Base-by-base conservation (phyloP, 2,113 vertebrate genomes). In the Urocolius indicus region DNA sequence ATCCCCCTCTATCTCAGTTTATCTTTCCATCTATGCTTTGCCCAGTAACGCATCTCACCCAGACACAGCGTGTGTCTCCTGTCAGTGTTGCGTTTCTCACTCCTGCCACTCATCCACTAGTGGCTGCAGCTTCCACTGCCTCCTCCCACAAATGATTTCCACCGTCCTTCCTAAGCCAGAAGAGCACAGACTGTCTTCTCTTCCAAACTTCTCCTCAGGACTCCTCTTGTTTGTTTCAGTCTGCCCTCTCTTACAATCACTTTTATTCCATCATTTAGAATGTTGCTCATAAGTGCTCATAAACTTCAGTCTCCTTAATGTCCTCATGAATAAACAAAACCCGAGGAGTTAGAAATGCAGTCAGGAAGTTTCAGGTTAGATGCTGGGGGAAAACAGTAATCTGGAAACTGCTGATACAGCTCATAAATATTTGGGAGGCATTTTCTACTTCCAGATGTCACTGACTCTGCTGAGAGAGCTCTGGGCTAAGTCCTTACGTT, bases 381-480 rank as follows among this genome's bases (percentile, higher is more conserved):
- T 4, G 0, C 34, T 36, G 32, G 55, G 84, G 79, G 67, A 90
- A 93, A 94, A 51, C 2, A 57, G 38, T 55, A 75, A 90, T 90
- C 82, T 85, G 88, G 87, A 95, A 95, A 96, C 86, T 52, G 82
- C 68, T 96, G 90, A 90, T 63, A n/a, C 89, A 76, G 76, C 75
- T 85, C 72, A 80, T 86, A 95, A 96, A 93, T 87, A 94, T 96
- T 94, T 96, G 84, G 80, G 71, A 96, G 27, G 59, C 49, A 75
- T 94, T 96, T 90, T 84, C 88, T 89, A 78, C 65, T 96, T 96
- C 86, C 93, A 96, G 85, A 95, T 96, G 94, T 96, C 79, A 68
- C 8, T 75, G 83, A 32, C 48, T 68, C 29, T 62, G 52, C 49
- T 75, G 86, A 68, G 68, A 91, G 59, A 51, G 57, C 67, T 79